Evolutionary conservation across 2,797 vertebrate species (phyloP).

Genomic region (Myotis planiceps): DNA sequence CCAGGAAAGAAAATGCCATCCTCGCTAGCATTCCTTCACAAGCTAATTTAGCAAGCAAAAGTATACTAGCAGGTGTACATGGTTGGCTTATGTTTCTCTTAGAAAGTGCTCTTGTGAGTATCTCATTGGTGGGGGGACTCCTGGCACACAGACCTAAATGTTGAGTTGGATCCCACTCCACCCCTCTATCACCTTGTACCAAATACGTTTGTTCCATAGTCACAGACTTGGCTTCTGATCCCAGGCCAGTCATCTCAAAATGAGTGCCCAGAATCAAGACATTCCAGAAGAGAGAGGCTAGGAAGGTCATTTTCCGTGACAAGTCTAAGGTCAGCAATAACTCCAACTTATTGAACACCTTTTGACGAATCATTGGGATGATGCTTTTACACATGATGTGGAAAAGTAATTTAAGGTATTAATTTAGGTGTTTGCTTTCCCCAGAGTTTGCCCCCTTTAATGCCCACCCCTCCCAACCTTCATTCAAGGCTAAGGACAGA

Average conservation of each 20-base stretch:
- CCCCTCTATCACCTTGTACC: neutral
- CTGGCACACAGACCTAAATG: neutral
- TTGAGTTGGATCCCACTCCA: neutral
- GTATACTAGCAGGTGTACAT: neutral
- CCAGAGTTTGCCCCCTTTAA: neutral
- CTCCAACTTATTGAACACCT: neutral
- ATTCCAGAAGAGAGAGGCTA: neutral
- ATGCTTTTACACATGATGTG: neutral
- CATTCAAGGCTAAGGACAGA: neutral
- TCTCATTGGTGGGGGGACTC: neutral
- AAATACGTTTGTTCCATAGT: neutral
- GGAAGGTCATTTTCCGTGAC: neutral
- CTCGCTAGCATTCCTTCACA: neutral
- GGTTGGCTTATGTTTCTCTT: neutral
- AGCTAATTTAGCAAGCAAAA: conserved; percentile 9
- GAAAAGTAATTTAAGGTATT: neutral
- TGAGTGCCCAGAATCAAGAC: neutral
- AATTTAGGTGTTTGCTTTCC: neutral
- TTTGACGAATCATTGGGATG: neutral
- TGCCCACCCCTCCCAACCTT: neutral
- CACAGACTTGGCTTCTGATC: neutral
- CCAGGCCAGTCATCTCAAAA: neutral
- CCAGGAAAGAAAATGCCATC: neutral
- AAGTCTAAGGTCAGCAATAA: neutral
- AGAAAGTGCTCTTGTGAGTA: neutral